Evolutionary conservation across 2,888 invertebrate species (phyloP).

Genomic region (Phyllotreta striolata): DNA sequence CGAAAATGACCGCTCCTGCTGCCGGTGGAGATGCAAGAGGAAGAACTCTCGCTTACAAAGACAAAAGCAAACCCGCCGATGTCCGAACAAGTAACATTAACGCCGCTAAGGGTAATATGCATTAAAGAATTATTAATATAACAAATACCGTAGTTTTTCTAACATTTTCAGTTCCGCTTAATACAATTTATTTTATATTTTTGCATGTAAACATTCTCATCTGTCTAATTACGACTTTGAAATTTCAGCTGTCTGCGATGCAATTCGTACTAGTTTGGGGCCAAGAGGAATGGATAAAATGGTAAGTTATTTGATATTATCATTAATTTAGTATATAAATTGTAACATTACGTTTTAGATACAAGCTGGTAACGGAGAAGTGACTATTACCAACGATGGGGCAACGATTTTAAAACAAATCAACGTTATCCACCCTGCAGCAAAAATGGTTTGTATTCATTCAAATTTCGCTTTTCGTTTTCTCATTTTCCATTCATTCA

Average conservation of each 20-base stretch:
- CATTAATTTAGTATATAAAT: not conserved
- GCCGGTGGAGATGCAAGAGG: slow-evolving; percentile 61
- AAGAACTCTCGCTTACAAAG: slow-evolving; percentile 75
- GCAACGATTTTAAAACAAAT: slow-evolving; percentile 99
- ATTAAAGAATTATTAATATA: slow-evolving; percentile 29
- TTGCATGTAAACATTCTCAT: slow-evolving; percentile 14
- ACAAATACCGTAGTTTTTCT: not conserved
- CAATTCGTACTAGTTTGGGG: slow-evolving; percentile 97
- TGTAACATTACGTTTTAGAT: slow-evolving; percentile 70
- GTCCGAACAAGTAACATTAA: slow-evolving; percentile 95
- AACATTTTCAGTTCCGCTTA: slow-evolving; percentile 1
- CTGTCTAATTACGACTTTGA: slow-evolving; percentile 37
- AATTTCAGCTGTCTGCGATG: slow-evolving; percentile 94
- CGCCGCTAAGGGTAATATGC: slow-evolving; percentile 90
- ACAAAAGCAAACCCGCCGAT: slow-evolving; percentile 93
- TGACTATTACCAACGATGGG: slow-evolving; percentile 99
- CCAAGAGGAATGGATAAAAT: slow-evolving; percentile 99
- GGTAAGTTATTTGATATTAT: slow-evolving; percentile 65
- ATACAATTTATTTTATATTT: slow-evolving; percentile 11
- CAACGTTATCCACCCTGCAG: slow-evolving; percentile 97
- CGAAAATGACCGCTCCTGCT: slow-evolving; percentile 61
- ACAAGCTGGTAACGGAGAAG: slow-evolving; percentile 95
- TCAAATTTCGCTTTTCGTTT: slow-evolving; percentile 3
- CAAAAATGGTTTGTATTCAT: slow-evolving; percentile 84
- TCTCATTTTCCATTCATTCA: slow-evolving; percentile 53